Conservation (phyloP, 2,888 invertebrate genomes). For the Cataglyphis rosenhaueri region DNA sequence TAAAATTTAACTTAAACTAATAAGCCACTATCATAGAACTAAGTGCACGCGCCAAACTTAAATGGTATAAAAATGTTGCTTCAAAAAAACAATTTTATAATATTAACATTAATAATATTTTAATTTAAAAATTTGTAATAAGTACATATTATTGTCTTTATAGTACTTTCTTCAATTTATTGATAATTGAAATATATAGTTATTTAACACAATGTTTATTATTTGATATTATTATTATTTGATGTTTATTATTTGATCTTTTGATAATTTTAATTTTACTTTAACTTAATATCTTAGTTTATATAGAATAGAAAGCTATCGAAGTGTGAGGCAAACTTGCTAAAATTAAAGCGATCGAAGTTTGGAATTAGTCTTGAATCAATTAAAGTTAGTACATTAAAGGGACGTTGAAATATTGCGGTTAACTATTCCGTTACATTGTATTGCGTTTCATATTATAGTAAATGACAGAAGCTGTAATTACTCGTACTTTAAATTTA, state of each 20-base stretch:
- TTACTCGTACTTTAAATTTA: conserved; percentile 5
- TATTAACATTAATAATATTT: too few species aligned
- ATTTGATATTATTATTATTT: background rate
- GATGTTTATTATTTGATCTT: background rate
- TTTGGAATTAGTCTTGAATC: conserved; percentile 54
- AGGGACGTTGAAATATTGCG: conserved; percentile 19
- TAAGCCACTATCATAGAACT: background rate
- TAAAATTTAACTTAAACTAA: conserved; percentile 41
- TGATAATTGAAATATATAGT: background rate
- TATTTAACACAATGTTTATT: background rate
- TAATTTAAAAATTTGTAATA: background rate
- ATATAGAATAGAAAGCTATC: background rate
- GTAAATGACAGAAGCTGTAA: conserved; percentile 34
- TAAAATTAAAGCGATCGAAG: conserved; percentile 50
- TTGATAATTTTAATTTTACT: conserved; percentile 16
- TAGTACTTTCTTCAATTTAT: background rate
- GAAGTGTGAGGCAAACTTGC: conserved; percentile 3
- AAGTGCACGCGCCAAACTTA: background rate
- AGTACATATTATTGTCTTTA: background rate
- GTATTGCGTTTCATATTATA: conserved; percentile 28
- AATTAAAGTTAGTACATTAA: conserved; percentile 56
- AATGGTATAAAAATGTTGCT: background rate
- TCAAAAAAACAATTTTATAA: background rate
- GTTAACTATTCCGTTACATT: conserved; percentile 54
- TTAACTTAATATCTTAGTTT: conserved; percentile 6